Evolutionary conservation across 2,113 vertebrate species (phyloP).

Genomic region (Typhlomys cinereus): DNA sequence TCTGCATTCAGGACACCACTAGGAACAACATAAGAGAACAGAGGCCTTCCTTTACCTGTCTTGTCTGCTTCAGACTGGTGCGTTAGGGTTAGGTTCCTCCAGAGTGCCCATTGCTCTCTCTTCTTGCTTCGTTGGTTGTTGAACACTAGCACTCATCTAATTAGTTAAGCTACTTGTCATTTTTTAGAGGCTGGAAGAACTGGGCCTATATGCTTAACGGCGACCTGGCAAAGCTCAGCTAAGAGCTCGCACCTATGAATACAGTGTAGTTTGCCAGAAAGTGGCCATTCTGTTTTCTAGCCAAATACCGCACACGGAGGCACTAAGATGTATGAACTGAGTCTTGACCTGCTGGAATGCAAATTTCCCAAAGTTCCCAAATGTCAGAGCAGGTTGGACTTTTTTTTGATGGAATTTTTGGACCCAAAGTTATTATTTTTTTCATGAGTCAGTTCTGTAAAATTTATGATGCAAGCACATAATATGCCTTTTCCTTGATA

Average conservation of each 20-base stretch:
- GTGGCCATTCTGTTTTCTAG: background rate
- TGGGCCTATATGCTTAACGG: constrained; percentile 41
- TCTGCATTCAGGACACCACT: background rate
- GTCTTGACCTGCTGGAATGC: constrained; percentile 51
- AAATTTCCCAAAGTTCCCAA: constrained; percentile 50
- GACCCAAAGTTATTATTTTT: constrained; percentile 67
- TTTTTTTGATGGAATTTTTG: constrained; percentile 63
- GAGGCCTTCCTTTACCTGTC: background rate
- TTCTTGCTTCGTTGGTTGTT: constrained; percentile 60
- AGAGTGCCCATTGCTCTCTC: constrained; percentile 60
- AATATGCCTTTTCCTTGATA: constrained; percentile 56
- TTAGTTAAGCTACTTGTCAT: constrained; percentile 56
- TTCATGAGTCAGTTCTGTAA: constrained; percentile 64
- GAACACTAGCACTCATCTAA: constrained; percentile 72
- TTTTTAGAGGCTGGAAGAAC: constrained; percentile 59
- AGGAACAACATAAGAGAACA: background rate
- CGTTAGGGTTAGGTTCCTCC: constrained; percentile 18
- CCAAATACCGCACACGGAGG: constrained; percentile 60
- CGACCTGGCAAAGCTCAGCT: constrained; percentile 54
- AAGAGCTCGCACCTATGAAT: constrained; percentile 66
- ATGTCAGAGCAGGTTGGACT: constrained; percentile 59
- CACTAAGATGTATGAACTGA: constrained; percentile 50
- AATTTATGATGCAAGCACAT: constrained; percentile 70
- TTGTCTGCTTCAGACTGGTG: background rate
- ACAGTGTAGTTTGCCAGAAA: constrained; percentile 55